Conservation (phyloP, 2,113 vertebrate species). For the Perccottus glenii region DNA sequence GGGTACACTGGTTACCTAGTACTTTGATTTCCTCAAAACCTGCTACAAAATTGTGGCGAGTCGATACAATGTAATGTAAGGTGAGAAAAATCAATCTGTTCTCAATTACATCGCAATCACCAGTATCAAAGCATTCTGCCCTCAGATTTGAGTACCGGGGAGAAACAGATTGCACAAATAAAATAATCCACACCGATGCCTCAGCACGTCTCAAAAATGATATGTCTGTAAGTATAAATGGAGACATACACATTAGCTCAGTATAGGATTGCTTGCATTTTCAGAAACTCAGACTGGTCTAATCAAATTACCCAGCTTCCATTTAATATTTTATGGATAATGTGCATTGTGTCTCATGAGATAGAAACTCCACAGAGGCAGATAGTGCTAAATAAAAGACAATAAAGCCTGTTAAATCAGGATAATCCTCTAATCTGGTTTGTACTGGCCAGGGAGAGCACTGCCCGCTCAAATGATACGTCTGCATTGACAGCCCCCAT, state of each 20-base stretch:
- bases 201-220: slow-evolving; percentile 4
- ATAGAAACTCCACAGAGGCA: slow-evolving; percentile 38
- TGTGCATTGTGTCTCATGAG: slow-evolving; percentile 32
- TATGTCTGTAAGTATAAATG: slow-evolving; percentile 14
- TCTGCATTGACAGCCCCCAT: slow-evolving; percentile 12
- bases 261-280: slow-evolving; percentile 1
- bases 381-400: slow-evolving; percentile 59
- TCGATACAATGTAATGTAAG: slow-evolving; percentile 41
- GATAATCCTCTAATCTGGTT: slow-evolving; percentile 69
- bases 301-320: slow-evolving; percentile 23
- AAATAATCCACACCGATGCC: slow-evolving; percentile 37
- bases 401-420: slow-evolving; percentile 59
- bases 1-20: slow-evolving; percentile 31
- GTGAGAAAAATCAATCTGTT: slow-evolving; percentile 59
- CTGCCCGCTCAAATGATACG: slow-evolving; percentile 29
- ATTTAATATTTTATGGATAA: slow-evolving; percentile 23
- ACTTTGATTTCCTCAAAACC: slow-evolving; percentile 47
- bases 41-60: slow-evolving; percentile 22
- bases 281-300: slow-evolving; percentile 2
- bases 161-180: slow-evolving; percentile 42
- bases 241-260: background rate
- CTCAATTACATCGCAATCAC: slow-evolving; percentile 45
- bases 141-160: slow-evolving; percentile 8
- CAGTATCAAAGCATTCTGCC: slow-evolving; percentile 13
- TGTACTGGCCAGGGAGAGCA: slow-evolving; percentile 47